Base-by-base conservation (phyloP, 2,888 invertebrate species). In the Melangyna quadrimaculata region DNA sequence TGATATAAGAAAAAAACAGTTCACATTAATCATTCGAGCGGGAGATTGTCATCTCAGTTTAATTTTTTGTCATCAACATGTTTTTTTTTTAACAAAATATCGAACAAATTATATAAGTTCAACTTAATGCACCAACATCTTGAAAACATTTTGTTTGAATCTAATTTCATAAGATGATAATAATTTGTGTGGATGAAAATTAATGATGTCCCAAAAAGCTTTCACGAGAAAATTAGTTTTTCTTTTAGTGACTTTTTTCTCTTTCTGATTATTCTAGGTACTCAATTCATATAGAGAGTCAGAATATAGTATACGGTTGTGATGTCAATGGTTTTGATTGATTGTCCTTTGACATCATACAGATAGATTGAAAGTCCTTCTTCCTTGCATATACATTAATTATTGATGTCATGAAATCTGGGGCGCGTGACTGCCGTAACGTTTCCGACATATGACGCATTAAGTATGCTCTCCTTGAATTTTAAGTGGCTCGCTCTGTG, bases 401-500 rank as follows among this genome's bases (percentile, higher is more conserved):
- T 87, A 87, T 82, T 87, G 87, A 87, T 87, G 87, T 87, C 87
- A 78, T 82, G 78, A 87, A 80, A 82, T 86, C 86, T 86, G 81
- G 82, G 87, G 82, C 87, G 87, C 87, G 87, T 87, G 87, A 87
- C 87, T 87, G 87, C 75, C 87, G 74, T 73, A 71, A 51, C 82
- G 78, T 74, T 87, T 87, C 87, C 87, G 87, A 81, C 82, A 87
- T 77, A 81, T 81, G 77, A 86, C 86, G 81, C 86, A 81, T 86
- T 81, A 81, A 70, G 80, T 51, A 71, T 77, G 84, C 61, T 79
- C 83, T 70, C 57, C 67, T 86, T 86, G 84, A 69, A 86, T 80
- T 80, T 80, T 86, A 77, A 84, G 80, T 71, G 55, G 43, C 9
- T 63, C 19, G 12, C 37, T 35, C 35, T 57, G 70, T 14, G 35